phyloP scores from a whole-genome alignment of 2,113 vertebrate species.

The Gorsachius goisagi region DNA sequence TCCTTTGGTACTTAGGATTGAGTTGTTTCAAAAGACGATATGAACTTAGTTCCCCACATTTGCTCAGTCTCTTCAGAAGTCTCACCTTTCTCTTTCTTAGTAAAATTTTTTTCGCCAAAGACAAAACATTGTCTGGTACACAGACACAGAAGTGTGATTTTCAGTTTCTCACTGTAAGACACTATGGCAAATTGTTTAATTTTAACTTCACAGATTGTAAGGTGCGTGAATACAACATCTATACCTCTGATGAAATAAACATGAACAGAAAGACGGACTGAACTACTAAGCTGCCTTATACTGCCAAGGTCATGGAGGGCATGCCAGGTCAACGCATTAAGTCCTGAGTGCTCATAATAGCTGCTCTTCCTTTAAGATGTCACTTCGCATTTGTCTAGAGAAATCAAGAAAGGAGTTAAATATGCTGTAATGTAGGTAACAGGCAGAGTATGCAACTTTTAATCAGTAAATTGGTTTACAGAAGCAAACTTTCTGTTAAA shows the following conservation, averaged over 20 bases:
- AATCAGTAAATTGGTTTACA: conserved; percentile 25
- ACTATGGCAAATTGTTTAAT: conserved; percentile 64
- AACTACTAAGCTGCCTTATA: conserved; percentile 42
- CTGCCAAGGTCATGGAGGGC: conserved; percentile 62
- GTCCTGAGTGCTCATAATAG: conserved; percentile 42
- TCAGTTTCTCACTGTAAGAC: conserved; percentile 67
- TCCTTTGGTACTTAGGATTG: conserved; percentile 20
- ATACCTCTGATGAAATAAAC: conserved; percentile 56
- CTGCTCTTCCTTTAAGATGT: conserved; percentile 35
- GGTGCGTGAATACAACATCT: conserved; percentile 54
- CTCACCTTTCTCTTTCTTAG: conserved; percentile 1
- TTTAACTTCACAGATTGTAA: conserved; percentile 65
- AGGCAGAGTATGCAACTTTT: not conserved
- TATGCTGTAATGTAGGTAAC: not conserved
- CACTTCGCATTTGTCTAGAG: conserved; percentile 52
- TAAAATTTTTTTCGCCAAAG: conserved; percentile 32
- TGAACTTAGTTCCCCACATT: not conserved
- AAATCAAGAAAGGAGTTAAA: not conserved
- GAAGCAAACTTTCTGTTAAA: conserved; percentile 13
- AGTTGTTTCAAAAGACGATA: conserved; percentile 5
- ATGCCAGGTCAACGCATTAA: conserved; percentile 29
- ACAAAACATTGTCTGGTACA: conserved; percentile 65
- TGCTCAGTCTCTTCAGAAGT: conserved; percentile 37
- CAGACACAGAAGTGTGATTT: conserved; percentile 52
- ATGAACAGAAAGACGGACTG: conserved; percentile 36